Base-by-base conservation (phyloP, 92 coral and sea anemone genomes). In the Palythoa heliodiscus region DNA sequence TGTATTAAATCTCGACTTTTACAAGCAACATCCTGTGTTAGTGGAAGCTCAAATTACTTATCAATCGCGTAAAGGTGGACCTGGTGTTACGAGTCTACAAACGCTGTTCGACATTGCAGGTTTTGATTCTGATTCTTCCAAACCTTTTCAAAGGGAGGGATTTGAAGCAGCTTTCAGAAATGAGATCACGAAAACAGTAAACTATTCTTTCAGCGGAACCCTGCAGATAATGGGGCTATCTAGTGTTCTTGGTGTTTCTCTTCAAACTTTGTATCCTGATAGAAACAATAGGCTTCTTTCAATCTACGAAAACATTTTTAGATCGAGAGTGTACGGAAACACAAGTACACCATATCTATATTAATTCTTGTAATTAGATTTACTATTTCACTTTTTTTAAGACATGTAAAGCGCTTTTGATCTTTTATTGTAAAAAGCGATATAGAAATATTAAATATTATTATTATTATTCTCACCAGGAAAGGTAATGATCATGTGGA, bases 81-180 rank as follows among this genome's bases (percentile, higher is more conserved):
- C 2, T 52, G 77, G 77, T 83, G 47, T 38, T 83, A 81, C 58
- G 83, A 4, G 84, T 88, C 43, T 43, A 7, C 83, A 75, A 58
- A 82, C 84, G 5, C 22, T 88, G 87, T 83, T 29, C 22, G 91
- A 83, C 39, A 70, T 88, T 7, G 47, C 87, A 5, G 73, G 90
- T 61, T 87, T 87, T 70, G 37, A 40, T 52, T 22, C 82, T 13
- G 38, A 66, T 19, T 86, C 38, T 12, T 77, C 84, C 15, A 10
- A 47, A 43, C 66, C 67, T 24, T 75, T 48, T 69, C 61, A 61
- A 19, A 71, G 75, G 0, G 23, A 52, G 14, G 81, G 52, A 1
- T 61, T 82, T 39, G 83, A 90, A 61, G 79, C 70, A 23, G 92
- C 92, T 37, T 82, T 85, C 16, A 75, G 70, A 48, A 74, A 75